These are phyloP conservation scores for Aphidius colemani DNA, from an alignment of 2,888 invertebrate species.

Conservation along the genomic window DNA sequence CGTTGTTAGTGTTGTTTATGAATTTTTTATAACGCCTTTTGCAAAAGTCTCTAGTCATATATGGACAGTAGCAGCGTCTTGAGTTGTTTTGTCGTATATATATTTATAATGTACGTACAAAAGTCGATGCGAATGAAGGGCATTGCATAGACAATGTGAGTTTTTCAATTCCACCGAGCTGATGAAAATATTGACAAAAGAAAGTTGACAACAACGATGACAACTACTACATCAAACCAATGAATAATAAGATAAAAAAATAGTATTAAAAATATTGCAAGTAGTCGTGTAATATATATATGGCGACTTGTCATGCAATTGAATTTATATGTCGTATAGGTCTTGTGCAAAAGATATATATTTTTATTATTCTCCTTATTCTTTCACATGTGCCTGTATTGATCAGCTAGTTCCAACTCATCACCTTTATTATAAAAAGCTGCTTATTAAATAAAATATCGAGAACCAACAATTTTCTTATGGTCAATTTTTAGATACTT, in stretches of 20 bases:
- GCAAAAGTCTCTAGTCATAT: neutral
- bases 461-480: conserved; percentile 52
- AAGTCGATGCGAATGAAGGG: conserved; percentile 12
- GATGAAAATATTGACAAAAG: conserved; percentile 9
- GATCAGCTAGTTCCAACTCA: neutral
- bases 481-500: conserved; percentile 26
- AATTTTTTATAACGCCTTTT: conserved; percentile 5
- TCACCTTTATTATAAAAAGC: conserved; percentile 31
- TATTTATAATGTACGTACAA: neutral
- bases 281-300: too few relatives aligned
- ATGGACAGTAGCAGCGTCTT: conserved; percentile 1
- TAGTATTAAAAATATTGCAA: conserved; percentile 2
- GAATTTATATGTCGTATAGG: too few relatives aligned
- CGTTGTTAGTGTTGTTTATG: conserved; percentile 7
- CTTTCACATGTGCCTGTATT: conserved; percentile 7
- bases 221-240: neutral
- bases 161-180: neutral
- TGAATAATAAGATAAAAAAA: conserved; percentile 17
- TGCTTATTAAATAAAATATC: conserved; percentile 49
- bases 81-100: neutral
- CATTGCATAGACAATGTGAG: neutral
- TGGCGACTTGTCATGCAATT: too few relatives aligned
- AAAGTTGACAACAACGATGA: conserved; percentile 3
- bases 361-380: conserved; percentile 8
- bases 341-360: too few relatives aligned